Base-by-base conservation (phyloP, 1,140 invertebrate genomes). In the Saxidomus purpurata region DNA sequence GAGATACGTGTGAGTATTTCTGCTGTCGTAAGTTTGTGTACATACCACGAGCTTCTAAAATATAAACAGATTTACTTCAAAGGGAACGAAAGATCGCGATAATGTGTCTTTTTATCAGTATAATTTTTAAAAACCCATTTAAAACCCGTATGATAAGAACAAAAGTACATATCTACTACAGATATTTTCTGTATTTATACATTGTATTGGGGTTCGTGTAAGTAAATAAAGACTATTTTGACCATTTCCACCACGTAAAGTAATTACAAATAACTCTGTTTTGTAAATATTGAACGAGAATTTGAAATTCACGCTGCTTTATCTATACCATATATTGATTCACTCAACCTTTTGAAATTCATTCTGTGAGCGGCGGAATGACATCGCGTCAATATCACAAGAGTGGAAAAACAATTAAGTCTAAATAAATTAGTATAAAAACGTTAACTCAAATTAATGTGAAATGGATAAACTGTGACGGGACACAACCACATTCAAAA, bases 221-320 rank as follows among this genome's bases (percentile, higher is more conserved):
- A 25, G 25, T 63, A 28, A 63, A 63, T 63, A 63, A 4, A 19
- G 19, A 4, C n/a, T 9, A 28, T 63, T 63, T 63, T 25, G 22
- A 28, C 59, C 59, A 63, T 63, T 63, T 63, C 59, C 59, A 63
- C 59, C 11, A 63, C 59, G 25, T 63, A 63, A 63, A 63, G n/a
- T n/a, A n/a, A n/a, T 9, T 28, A 25, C 4, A 63, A 63, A 25
- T 28, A 63, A 6, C 59, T 8, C 19, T 1, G 22, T 28, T 63
- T 63, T 19, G 59, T 63, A 63, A 63, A 63, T 71, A 71, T 71
- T 71, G 67, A 71, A 71, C 67, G 34, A 19, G 9, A 71, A 71
- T 71, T 71, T 71, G 11, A 71, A 71, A 71, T 71, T 71, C 67
- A 71, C 38, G 34, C 17, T 31, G 67, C 67, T 71, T 71, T 71